phyloP scores from a whole-genome alignment of 2,888 invertebrate genomes.

The Caenorhabditis sinica region DNA sequence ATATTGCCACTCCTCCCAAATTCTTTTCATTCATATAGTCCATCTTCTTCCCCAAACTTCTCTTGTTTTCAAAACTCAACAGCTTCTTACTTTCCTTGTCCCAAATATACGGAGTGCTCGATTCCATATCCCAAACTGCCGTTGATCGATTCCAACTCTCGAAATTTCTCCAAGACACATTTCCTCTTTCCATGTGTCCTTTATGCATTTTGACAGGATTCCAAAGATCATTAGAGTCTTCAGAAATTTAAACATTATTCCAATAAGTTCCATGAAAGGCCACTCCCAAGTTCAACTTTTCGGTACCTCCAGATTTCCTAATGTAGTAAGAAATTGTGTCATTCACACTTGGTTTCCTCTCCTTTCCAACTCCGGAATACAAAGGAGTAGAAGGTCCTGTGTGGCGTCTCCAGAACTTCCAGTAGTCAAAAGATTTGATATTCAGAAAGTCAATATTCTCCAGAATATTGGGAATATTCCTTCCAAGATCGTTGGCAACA shows the following conservation, averaged over 20 bases:
- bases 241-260: neutral
- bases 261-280: constrained; percentile 10
- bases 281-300: constrained; percentile 4
- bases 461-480: neutral
- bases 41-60: constrained; percentile 9
- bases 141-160: neutral
- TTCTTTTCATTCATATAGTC: neutral
- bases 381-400: neutral
- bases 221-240: neutral
- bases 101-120: neutral
- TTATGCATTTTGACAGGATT: neutral
- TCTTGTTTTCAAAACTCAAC: neutral
- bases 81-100: neutral
- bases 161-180: neutral
- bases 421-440: neutral
- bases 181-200: constrained; percentile 9
- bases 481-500: neutral
- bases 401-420: neutral
- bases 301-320: neutral
- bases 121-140: neutral
- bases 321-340: neutral
- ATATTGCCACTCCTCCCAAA: neutral
- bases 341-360: constrained; percentile 1
- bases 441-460: constrained; percentile 13
- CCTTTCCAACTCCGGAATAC: neutral